Conservation (phyloP, 2,113 vertebrate genomes). For the Rhinogobius similis region DNA sequence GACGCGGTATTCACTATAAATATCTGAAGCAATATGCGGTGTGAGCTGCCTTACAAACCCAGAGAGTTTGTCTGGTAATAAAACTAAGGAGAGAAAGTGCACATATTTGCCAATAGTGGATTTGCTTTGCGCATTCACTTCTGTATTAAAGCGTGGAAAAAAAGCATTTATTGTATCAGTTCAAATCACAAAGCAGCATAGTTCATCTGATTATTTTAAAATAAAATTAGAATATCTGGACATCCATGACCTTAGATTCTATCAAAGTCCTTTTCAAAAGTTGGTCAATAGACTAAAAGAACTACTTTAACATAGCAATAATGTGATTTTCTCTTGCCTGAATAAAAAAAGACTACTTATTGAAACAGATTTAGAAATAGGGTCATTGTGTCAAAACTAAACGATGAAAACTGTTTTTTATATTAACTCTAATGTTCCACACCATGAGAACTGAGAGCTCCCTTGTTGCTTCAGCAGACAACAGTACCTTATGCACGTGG, state of each 20-base stretch:
- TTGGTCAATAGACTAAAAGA: neutral
- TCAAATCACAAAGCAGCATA: neutral
- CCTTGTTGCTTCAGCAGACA: slow-evolving; percentile 33
- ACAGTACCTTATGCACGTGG: slow-evolving; percentile 13
- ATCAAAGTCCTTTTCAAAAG: slow-evolving; percentile 4
- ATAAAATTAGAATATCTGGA: neutral
- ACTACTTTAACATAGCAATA: no score
- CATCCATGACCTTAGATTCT: slow-evolving; percentile 29
- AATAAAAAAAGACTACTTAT: neutral
- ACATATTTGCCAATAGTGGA: slow-evolving; percentile 5
- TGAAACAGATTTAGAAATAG: neutral
- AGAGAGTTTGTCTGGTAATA: slow-evolving; percentile 17
- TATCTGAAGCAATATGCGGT: slow-evolving; percentile 36
- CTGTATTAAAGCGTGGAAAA: neutral
- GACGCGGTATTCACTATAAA: slow-evolving; percentile 42
- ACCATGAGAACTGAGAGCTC: slow-evolving; percentile 12
- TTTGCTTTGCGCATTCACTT: neutral
- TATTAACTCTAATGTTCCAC: neutral
- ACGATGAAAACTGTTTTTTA: neutral
- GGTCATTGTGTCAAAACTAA: neutral
- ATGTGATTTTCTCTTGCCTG: neutral
- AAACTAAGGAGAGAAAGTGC: slow-evolving; percentile 11
- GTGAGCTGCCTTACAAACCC: slow-evolving; percentile 24
- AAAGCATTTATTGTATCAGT: neutral
- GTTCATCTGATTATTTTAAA: neutral